Percentiles rank a stretch among this genome's conserved stretches.
These are phyloP conservation scores for Cyclophora albipunctata DNA, from an alignment of 2,888 invertebrate genomes.

Conservation along the genomic window DNA sequence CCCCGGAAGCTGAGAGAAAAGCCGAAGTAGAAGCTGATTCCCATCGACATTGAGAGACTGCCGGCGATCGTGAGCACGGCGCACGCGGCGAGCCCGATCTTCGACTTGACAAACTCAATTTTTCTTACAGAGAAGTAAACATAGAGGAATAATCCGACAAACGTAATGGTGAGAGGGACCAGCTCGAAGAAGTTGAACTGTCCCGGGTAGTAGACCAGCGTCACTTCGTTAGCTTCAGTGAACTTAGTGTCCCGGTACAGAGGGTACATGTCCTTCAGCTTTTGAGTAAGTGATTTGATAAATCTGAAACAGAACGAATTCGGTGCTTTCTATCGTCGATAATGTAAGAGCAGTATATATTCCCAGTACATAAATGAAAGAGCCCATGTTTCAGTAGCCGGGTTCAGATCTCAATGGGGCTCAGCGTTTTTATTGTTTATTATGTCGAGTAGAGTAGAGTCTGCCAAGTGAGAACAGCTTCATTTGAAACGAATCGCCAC, in stretches of 20 bases:
- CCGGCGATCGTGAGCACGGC: conserved; percentile 91
- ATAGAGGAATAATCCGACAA: conserved; percentile 90
- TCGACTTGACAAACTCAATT: conserved; percentile 93
- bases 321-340: no score
- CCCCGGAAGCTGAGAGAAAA: conserved; percentile 87
- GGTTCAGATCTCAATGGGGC: no score
- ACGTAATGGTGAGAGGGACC: conserved; percentile 88
- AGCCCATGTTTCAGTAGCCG: no score
- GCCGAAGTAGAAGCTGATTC: conserved; percentile 90
- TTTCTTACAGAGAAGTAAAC: conserved; percentile 97
- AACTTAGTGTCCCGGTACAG: conserved; percentile 77
- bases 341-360: background rate
- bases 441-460: no score
- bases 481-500: no score
- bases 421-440: no score
- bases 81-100: conserved; percentile 89
- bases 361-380: no score
- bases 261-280: conserved; percentile 82
- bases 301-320: conserved; percentile 75
- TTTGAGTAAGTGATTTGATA: conserved; percentile 81
- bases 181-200: conserved; percentile 90
- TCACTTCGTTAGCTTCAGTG: conserved; percentile 55
- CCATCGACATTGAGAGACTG: conserved; percentile 94
- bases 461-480: no score
- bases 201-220: conserved; percentile 89